phyloP scores from a whole-genome alignment of 2,888 invertebrate genomes.

The Pheosia tremula region DNA sequence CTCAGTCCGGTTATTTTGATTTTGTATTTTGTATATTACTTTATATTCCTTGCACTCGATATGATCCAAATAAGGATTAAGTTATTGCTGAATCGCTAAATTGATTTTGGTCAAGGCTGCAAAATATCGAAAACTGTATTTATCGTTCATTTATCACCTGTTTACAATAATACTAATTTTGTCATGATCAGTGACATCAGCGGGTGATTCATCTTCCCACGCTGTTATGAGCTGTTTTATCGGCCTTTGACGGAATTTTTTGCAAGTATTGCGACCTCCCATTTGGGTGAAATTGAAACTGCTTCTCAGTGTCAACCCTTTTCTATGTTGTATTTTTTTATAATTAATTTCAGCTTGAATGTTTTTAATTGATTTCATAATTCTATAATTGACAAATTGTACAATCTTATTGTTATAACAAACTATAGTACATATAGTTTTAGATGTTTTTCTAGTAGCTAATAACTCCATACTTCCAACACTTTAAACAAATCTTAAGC shows the following conservation, averaged over 20 bases:
- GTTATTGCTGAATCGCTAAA: conserved; percentile 9
- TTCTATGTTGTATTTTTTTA: conserved; percentile 31
- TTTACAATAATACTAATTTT: conserved; percentile 44
- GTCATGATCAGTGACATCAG: conserved; percentile 55
- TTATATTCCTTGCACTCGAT: conserved; percentile 43
- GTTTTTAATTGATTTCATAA: background rate
- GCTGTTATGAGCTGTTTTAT: conserved; percentile 32
- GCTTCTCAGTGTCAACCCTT: conserved; percentile 27
- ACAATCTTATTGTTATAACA: too few relatives aligned
- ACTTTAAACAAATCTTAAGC: too few relatives aligned
- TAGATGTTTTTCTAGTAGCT: conserved; percentile 12
- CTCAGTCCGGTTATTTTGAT: conserved; percentile 50
- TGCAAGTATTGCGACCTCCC: conserved; percentile 39
- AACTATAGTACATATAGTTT: conserved; percentile 9
- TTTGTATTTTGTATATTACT: conserved; percentile 54
- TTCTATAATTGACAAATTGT: conserved; percentile 5
- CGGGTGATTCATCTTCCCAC: conserved; percentile 58
- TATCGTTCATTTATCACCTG: conserved; percentile 35
- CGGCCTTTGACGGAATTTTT: conserved; percentile 43
- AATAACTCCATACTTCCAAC: too few relatives aligned
- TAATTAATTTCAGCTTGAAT: background rate
- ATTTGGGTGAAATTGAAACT: conserved; percentile 41
- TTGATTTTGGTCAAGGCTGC: conserved; percentile 9
- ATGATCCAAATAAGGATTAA: background rate
- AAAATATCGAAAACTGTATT: conserved; percentile 14